Conservation (phyloP, 2,113 vertebrate genomes). For the Gnathonemus longibarbis region DNA sequence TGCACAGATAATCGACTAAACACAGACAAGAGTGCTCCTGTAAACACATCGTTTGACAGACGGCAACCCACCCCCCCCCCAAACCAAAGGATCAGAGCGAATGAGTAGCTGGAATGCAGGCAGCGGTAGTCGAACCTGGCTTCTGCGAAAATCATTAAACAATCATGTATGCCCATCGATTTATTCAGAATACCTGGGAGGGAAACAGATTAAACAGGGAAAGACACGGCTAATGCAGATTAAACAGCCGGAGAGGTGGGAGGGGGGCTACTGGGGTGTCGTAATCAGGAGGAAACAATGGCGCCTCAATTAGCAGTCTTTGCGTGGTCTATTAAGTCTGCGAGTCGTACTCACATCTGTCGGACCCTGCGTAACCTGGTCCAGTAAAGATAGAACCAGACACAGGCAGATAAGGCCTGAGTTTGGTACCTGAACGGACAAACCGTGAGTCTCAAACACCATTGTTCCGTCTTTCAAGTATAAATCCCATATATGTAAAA, state of each 20-base stretch:
- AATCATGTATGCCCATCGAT: constrained; percentile 99
- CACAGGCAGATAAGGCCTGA: not conserved
- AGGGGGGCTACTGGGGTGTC: constrained; percentile 73
- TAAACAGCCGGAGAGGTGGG: constrained; percentile 84
- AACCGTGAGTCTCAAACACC: not conserved
- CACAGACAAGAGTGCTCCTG: not conserved
- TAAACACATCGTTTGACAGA: not conserved
- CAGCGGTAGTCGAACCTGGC: constrained; percentile 89
- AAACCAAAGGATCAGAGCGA: constrained; percentile 78
- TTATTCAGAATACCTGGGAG: constrained; percentile 99
- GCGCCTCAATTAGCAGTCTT: constrained; percentile 88
- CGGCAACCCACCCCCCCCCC: constrained; percentile 8
- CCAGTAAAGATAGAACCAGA: not conserved
- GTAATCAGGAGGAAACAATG: constrained; percentile 98
- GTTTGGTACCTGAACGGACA: not conserved
- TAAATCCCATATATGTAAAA: not conserved
- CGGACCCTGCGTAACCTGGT: constrained; percentile 71
- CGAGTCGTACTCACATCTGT: constrained; percentile 98
- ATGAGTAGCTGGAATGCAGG: constrained; percentile 99
- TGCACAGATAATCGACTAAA: not conserved
- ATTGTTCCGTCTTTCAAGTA: not conserved
- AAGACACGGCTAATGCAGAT: constrained; percentile 97
- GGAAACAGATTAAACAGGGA: constrained; percentile 96
- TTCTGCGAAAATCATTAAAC: constrained; percentile 99
- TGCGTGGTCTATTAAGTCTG: constrained; percentile 97